Conservation (phyloP, 2,113 vertebrate genomes). For the Thalassarche chlororhynchos region DNA sequence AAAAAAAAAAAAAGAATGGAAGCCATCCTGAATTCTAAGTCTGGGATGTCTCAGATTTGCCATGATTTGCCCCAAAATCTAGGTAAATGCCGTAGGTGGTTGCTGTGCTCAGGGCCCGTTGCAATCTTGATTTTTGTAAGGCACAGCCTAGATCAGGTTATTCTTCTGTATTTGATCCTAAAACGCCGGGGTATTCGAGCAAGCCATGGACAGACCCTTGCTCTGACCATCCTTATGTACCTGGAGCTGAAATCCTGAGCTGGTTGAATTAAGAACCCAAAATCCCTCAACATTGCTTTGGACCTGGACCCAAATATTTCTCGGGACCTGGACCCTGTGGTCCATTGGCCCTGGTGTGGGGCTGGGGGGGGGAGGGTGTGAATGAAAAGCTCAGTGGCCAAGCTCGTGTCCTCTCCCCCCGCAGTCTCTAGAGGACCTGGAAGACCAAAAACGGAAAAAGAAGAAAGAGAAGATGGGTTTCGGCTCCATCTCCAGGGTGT, state of each 20-base stretch:
- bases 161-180: background rate
- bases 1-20: background rate
- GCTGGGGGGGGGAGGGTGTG: background rate
- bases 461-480: constrained; percentile 91
- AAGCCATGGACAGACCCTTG: too few relatives aligned
- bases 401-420: background rate
- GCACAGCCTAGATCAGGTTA: background rate
- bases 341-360: rapidly evolving
- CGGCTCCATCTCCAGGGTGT: constrained; percentile 95
- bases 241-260: background rate
- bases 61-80: background rate
- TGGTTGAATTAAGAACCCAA: background rate
- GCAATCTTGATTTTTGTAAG: rapidly evolving
- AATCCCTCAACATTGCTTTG: background rate
- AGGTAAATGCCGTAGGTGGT: rapidly evolving
- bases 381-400: rapidly evolving
- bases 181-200: background rate
- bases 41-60: background rate
- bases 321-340: too few relatives aligned
- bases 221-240: background rate
- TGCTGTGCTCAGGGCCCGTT: rapidly evolving
- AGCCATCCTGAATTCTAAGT: background rate
- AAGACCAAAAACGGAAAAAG: constrained; percentile 97
- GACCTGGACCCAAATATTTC: background rate
- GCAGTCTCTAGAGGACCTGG: constrained; percentile 97